Percentiles rank a stretch among this genome's conserved stretches.
These are phyloP conservation scores for Diplogasteroides magnus DNA, from an alignment of 1,140 invertebrate species.

Conservation along the genomic window DNA sequence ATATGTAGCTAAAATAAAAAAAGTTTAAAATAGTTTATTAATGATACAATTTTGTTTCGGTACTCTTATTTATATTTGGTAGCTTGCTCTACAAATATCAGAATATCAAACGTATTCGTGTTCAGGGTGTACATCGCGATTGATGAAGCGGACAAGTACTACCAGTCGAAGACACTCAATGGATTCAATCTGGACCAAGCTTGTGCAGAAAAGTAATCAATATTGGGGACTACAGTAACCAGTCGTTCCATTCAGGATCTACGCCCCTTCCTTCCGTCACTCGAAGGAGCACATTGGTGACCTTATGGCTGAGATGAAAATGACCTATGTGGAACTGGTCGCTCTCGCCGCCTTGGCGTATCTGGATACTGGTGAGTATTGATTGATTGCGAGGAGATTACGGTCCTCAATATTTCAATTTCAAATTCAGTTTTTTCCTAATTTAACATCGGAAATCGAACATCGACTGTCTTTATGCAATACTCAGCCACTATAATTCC, in stretches of 20 bases:
- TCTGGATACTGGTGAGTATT: conserved; percentile 28
- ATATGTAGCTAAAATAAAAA: no score
- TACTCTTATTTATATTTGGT: no score
- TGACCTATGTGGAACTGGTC: conserved; percentile 28
- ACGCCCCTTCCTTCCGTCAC: conserved; percentile 26
- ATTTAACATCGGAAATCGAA: conserved; percentile 1
- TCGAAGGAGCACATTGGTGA: conserved; percentile 30
- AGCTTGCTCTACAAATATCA: no score
- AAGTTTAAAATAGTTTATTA: no score
- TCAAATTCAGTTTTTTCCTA: conserved; percentile 1
- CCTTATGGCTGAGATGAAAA: conserved; percentile 22
- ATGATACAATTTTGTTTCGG: no score
- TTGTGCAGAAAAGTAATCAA: conserved; percentile 28
- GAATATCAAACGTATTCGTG: conserved; percentile 12
- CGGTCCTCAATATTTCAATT: background rate
- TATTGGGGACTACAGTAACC: background rate
- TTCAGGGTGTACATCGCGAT: conserved; percentile 31
- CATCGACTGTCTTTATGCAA: no score
- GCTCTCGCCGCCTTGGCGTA: conserved; percentile 18
- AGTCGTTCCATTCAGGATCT: conserved; percentile 21
- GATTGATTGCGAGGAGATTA: background rate
- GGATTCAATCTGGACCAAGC: conserved; percentile 25
- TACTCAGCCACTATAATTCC: no score
- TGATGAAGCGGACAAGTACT: conserved; percentile 29
- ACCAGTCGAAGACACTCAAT: conserved; percentile 14